Percentiles rank a stretch among this genome's conserved stretches.
phyloP scores from a whole-genome alignment of 53 echinoderm and acorn worm genomes.

The Luidia sarsii region DNA sequence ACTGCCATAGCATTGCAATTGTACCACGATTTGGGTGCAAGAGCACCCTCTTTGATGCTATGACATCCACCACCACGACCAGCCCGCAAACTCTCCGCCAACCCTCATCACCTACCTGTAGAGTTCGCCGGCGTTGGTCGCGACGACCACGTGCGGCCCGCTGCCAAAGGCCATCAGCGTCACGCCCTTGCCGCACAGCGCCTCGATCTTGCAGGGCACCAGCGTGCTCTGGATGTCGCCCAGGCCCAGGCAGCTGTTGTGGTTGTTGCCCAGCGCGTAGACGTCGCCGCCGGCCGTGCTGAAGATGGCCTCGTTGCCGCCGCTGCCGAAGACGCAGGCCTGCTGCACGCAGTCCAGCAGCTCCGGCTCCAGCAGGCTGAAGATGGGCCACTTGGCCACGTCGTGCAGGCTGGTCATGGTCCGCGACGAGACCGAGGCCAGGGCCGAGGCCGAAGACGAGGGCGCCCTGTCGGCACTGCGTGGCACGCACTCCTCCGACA shows the following conservation, averaged over 20 bases:
- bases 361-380: constrained; percentile 72
- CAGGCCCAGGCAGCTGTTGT: constrained; percentile 88
- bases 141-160: constrained; percentile 97
- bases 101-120: constrained; percentile 73
- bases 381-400: constrained; percentile 98
- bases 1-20: too few species aligned
- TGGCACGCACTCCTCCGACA: too few species aligned
- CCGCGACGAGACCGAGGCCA: too few species aligned
- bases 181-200: constrained; percentile 81
- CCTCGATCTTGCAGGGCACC: constrained; percentile 86
- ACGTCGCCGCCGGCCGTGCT: constrained; percentile 89
- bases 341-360: constrained; percentile 71
- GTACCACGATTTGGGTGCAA: too few species aligned
- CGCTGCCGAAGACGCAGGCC: constrained; percentile 92
- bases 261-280: constrained; percentile 93
- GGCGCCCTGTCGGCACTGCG: too few species aligned
- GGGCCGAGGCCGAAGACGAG: too few species aligned
- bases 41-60: too few species aligned
- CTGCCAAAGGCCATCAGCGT: constrained; percentile 80
- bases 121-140: constrained; percentile 82
- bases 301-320: constrained; percentile 94
- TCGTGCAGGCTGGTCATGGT: constrained; percentile 97
- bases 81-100: background rate
- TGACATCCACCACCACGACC: too few species aligned
- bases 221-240: constrained; percentile 90